These are phyloP conservation scores for Oncorhynchus clarkii DNA, from an alignment of 2,113 vertebrate species.

Conservation along the genomic window DNA sequence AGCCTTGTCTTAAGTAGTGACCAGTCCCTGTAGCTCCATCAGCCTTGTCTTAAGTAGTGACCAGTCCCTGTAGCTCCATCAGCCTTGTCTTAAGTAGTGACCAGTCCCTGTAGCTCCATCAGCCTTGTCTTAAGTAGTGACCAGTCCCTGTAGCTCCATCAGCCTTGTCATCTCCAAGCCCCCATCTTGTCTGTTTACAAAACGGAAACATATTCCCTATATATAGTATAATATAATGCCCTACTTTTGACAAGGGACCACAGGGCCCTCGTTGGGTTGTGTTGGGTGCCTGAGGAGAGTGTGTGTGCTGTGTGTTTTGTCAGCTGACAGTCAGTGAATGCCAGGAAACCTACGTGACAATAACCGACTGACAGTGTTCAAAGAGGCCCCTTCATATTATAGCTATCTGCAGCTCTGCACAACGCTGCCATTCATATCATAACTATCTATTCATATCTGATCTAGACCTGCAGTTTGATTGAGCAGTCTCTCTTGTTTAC, in stretches of 20 bases:
- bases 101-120: no score
- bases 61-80: no score
- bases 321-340: constrained; percentile 27
- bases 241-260: no score
- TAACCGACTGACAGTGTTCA: constrained; percentile 49
- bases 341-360: constrained; percentile 41
- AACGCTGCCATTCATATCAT: background rate
- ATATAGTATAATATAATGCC: no score
- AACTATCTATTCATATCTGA: constrained; percentile 18
- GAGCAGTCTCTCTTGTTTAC: background rate
- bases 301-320: background rate
- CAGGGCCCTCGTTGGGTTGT: no score
- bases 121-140: constrained; percentile 37
- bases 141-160: constrained; percentile 16
- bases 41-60: no score
- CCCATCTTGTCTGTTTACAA: constrained; percentile 41
- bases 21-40: no score
- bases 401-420: constrained; percentile 24
- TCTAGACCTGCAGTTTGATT: constrained; percentile 26
- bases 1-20: no score
- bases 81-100: no score
- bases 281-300: no score
- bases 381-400: constrained; percentile 51
- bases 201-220: no score
- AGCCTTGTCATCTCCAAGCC: constrained; percentile 37